Conservation (phyloP, 2,888 invertebrate species). For the Phania funesta region DNA sequence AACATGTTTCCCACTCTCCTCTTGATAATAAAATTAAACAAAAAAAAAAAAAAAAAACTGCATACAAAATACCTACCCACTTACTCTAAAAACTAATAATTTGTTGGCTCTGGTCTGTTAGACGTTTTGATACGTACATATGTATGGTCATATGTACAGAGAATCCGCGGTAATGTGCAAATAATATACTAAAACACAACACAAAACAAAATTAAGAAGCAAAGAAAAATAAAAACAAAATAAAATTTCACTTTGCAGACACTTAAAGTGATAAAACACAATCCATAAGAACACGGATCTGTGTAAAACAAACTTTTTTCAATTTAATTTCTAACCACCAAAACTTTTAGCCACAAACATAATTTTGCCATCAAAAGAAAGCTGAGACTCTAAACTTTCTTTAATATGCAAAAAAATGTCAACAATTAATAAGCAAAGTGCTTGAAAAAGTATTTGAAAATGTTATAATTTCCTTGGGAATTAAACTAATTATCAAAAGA, state of each 20-base stretch:
- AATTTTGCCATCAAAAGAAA: constrained; percentile 57
- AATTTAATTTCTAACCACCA: constrained; percentile 29
- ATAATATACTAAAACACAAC: constrained; percentile 54
- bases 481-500: constrained; percentile 66
- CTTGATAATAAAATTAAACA: constrained; percentile 25
- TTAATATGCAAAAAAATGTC: constrained; percentile 21
- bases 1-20: constrained; percentile 66
- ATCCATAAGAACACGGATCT: constrained; percentile 30
- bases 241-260: constrained; percentile 67
- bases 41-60: constrained; percentile 2
- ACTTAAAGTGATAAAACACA: constrained; percentile 52
- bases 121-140: constrained; percentile 62
- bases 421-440: constrained; percentile 18
- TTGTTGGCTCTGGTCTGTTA: constrained; percentile 64
- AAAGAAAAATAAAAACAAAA: constrained; percentile 40
- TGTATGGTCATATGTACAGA: no score
- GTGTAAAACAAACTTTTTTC: constrained; percentile 27
- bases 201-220: constrained; percentile 28
- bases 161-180: constrained; percentile 67
- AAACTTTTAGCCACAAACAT: not conserved
- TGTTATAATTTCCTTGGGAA: constrained; percentile 23
- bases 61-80: no score
- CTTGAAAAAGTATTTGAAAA: constrained; percentile 65
- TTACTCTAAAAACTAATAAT: constrained; percentile 64
- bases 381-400: constrained; percentile 20